These are phyloP conservation scores for Anoura caudifer DNA, from an alignment of 2,113 vertebrate species.

Conservation along the genomic window DNA sequence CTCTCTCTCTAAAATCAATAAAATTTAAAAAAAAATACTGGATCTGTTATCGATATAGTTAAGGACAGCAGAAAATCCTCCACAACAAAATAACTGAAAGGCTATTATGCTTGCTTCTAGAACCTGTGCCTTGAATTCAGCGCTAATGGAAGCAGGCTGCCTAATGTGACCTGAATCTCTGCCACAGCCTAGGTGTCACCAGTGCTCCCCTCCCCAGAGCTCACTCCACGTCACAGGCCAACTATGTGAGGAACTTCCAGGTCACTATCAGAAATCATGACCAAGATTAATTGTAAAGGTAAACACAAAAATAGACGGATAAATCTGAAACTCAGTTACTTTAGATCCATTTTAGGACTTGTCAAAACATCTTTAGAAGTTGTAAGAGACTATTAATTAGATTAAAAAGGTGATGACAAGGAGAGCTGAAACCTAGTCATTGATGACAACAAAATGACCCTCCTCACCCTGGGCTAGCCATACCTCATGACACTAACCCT, in stretches of 20 bases:
- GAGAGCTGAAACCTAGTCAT: neutral
- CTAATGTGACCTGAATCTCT: constrained; percentile 33
- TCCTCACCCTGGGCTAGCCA: neutral
- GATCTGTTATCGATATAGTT: neutral
- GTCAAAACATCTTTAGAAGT: neutral
- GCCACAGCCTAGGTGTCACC: constrained; percentile 18
- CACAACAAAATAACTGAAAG: neutral
- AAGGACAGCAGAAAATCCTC: neutral
- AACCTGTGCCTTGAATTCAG: neutral
- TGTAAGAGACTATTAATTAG: constrained; percentile 14
- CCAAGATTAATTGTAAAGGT: neutral
- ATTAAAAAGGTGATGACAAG: neutral
- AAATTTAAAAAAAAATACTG: neutral
- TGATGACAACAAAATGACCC: neutral
- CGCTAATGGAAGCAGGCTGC: neutral
- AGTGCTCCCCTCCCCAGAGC: neutral
- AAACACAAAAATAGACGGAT: constrained; percentile 4
- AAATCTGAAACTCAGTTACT: neutral
- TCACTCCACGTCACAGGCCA: constrained; percentile 1
- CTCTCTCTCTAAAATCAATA: no score
- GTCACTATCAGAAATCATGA: neutral
- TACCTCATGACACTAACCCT: neutral
- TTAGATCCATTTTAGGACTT: neutral
- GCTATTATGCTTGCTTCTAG: neutral
- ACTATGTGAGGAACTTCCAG: neutral